These are phyloP conservation scores for Cephalopholis sonnerati DNA, from an alignment of 2,113 vertebrate species.

Conservation along the genomic window DNA sequence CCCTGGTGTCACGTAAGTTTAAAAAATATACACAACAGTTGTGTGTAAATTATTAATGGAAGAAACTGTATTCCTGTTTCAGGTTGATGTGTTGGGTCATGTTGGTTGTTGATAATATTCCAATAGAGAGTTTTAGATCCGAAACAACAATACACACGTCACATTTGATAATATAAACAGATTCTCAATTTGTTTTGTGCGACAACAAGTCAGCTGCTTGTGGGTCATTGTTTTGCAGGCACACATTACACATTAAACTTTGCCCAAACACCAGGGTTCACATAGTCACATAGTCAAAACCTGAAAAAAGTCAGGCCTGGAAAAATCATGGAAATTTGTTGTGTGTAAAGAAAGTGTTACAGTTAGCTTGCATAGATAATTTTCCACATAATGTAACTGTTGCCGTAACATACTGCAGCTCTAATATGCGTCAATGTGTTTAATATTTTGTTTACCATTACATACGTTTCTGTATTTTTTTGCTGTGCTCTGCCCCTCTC, in stretches of 20 bases:
- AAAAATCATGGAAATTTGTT: no score
- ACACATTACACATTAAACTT: background rate
- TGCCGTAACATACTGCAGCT: no score
- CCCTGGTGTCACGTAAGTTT: slow-evolving; percentile 95
- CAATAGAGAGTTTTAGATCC: background rate
- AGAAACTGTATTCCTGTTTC: background rate
- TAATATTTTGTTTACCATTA: no score
- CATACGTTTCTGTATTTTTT: no score
- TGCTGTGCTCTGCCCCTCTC: no score
- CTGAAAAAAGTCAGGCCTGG: no score
- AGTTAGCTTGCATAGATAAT: no score
- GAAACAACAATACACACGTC: background rate
- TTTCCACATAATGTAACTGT: no score
- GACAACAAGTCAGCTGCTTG: background rate
- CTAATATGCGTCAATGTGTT: no score
- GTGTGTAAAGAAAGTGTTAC: no score
- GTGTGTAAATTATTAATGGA: slow-evolving; percentile 1
- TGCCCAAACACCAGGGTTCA: background rate
- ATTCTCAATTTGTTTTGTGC: background rate
- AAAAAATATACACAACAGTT: background rate
- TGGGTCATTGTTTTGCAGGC: background rate
- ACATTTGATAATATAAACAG: background rate
- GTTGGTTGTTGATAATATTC: no score
- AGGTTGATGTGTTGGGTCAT: background rate
- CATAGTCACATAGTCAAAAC: no score